Evolutionary conservation across 2,888 invertebrate genomes (phyloP), one percentile per base, ranked within the genome.

Genomic region (Pristionchus maxplancki): DNA sequence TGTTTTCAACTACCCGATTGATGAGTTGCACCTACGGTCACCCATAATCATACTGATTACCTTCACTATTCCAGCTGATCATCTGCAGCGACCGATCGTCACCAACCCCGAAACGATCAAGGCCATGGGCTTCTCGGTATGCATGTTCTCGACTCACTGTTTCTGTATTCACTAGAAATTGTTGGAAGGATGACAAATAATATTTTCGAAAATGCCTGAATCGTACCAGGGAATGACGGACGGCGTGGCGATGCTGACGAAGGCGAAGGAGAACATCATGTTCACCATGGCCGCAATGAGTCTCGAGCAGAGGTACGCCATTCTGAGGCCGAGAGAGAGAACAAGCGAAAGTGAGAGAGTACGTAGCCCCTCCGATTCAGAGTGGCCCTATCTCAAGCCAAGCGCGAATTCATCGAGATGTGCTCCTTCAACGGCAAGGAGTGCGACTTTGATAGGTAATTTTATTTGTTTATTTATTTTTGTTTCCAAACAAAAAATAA

Each of bases 351-450:
- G n/a, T n/a, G n/a, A n/a, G n/a, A n/a, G n/a, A n/a, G n/a, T n/a
- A n/a, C n/a, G n/a, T n/a, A n/a, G n/a, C n/a, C n/a, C n/a, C n/a
- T n/a, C n/a, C n/a, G n/a, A n/a, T 87, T 13, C 34, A 87, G 74
- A 78, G 90, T 91, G 28, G 91, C 90, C 20, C 88, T 92, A 78
- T 90, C 89, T 88, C 91, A 92, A 40, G 89, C 89, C n/a, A 92
- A 92, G 89, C 91, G 90, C 48, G 92, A 92, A 62, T 92, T 92
- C 88, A 91, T 92, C 89, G 92, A 92, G 82, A 92, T 92, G 92
- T 93, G 93, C 85, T 93, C 93, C 0, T 93, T 93, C 89, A 92
- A 93, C 88, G 93, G 93, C 28, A 89, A 91, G 58, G 91, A 93
- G 87, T 93, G 93, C 86, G 91, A 93, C 62, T 92, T 93, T 67